Percentiles rank a stretch among this genome's conserved stretches.
phyloP scores from a whole-genome alignment of 2,113 vertebrate species.

The Colinus virginianus region DNA sequence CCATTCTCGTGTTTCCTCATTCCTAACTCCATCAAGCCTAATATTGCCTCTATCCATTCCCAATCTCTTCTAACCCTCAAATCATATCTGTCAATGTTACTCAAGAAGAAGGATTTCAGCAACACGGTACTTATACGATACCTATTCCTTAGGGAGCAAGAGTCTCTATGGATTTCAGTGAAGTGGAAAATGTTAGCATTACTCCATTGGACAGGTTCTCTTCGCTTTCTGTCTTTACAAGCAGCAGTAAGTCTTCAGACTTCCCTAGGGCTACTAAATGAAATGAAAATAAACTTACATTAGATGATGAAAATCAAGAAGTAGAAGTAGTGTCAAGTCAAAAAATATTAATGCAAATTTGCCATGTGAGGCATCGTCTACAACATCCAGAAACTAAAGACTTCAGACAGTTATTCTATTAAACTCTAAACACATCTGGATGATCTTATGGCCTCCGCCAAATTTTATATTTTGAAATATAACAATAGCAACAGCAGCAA shows the following conservation, averaged over 20 bases:
- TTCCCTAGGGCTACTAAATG: constrained; percentile 15
- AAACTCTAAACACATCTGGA: background rate
- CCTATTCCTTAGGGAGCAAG: constrained; percentile 17
- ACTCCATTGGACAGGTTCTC: background rate
- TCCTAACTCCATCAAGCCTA: background rate
- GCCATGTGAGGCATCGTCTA: background rate
- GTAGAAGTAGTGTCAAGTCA: constrained; percentile 26
- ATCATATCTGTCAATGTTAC: constrained; percentile 28
- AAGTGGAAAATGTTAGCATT: background rate
- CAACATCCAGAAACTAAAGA: no score
- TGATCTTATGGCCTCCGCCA: background rate
- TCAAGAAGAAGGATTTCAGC: background rate
- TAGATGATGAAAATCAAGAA: constrained; percentile 18
- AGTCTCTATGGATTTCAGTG: constrained; percentile 16
- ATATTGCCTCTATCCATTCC: background rate
- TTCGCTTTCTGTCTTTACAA: background rate
- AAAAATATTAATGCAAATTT: constrained; percentile 48
- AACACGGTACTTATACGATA: background rate
- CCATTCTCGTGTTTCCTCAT: background rate
- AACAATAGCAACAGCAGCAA: no score
- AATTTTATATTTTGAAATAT: background rate
- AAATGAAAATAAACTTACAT: constrained; percentile 43
- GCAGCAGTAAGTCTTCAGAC: constrained; percentile 13
- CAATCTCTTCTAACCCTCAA: background rate
- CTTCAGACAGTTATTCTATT: background rate